Conservation (phyloP, 2,888 invertebrate species). For the Panorpa germanica region DNA sequence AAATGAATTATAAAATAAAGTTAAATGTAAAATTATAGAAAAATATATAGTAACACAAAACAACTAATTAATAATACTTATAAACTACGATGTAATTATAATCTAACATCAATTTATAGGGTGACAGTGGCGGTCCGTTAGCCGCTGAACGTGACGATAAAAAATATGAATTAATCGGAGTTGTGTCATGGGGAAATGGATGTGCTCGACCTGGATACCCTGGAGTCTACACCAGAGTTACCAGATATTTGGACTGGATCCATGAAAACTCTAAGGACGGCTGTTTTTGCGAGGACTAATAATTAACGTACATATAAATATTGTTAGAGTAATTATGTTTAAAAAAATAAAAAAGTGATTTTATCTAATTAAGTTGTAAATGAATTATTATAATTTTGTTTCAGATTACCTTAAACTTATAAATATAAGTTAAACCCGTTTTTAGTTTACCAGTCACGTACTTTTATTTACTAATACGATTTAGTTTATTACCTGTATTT, state of each 20-base stretch:
- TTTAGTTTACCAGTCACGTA: too few species aligned
- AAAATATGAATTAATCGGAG: constrained; percentile 65
- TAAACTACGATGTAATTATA: background rate
- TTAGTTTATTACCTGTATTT: too few species aligned
- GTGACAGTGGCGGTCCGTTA: constrained; percentile 62
- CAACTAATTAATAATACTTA: constrained; percentile 2
- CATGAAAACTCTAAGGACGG: constrained; percentile 57
- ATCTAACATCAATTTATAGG: constrained; percentile 27
- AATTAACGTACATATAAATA: constrained; percentile 5
- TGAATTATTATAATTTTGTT: too few species aligned
- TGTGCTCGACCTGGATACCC: constrained; percentile 72
- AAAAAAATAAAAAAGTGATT: constrained; percentile 2
- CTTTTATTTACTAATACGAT: too few species aligned
- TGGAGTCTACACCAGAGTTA: constrained; percentile 69
- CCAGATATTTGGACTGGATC: constrained; percentile 70
- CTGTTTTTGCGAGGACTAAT: constrained; percentile 58
- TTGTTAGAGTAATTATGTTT: constrained; percentile 6
- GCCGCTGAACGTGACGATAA: constrained; percentile 50
- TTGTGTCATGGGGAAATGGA: constrained; percentile 82
- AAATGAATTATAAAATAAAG: background rate
- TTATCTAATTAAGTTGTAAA: too few species aligned
- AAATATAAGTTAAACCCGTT: too few species aligned
- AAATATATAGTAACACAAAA: constrained; percentile 3
- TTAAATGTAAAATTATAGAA: background rate
- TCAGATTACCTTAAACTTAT: too few species aligned